A percentile compares a stretch with the other conserved stretches of the same genome.
Conservation (phyloP, 2,113 vertebrate species). For the Paedocypris sp. region DNA sequence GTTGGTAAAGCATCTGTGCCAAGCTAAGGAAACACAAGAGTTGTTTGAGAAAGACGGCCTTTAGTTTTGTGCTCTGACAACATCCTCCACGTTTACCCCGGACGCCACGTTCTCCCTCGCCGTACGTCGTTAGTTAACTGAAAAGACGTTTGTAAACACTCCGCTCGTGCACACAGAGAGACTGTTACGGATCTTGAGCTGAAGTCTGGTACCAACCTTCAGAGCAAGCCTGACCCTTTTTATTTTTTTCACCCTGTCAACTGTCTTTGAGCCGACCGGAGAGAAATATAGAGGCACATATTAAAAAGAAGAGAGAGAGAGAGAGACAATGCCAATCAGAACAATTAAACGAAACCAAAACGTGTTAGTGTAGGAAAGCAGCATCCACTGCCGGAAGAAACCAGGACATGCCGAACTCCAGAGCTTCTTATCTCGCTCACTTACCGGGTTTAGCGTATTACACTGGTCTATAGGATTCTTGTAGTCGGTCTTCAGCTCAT, state of each 20-base stretch:
- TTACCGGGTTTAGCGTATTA: conserved; percentile 98
- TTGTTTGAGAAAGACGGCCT: no score
- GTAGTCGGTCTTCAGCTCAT: conserved; percentile 98
- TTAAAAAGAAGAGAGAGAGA: conserved; percentile 77
- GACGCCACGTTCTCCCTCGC: background rate
- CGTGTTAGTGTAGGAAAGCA: conserved; percentile 85
- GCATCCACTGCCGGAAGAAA: conserved; percentile 64
- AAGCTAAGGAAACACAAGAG: no score
- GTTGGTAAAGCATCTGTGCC: no score
- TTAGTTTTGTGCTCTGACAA: no score
- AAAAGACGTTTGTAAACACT: conserved; percentile 72
- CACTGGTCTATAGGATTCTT: conserved; percentile 99
- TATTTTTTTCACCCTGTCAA: conserved; percentile 99
- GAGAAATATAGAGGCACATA: conserved; percentile 50
- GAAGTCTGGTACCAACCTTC: conserved; percentile 97
- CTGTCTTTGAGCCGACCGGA: conserved; percentile 83
- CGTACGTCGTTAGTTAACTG: conserved; percentile 55
- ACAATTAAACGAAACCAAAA: conserved; percentile 55
- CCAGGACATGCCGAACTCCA: conserved; percentile 40
- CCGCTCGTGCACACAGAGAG: conserved; percentile 64
- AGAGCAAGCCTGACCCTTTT: conserved; percentile 99
- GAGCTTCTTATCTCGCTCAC: conserved; percentile 42
- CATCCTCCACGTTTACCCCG: no score
- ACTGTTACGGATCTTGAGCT: conserved; percentile 61
- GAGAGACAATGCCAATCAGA: background rate